Conservation (phyloP, 2,888 invertebrate genomes). For the Stenolophus ochropezus region DNA sequence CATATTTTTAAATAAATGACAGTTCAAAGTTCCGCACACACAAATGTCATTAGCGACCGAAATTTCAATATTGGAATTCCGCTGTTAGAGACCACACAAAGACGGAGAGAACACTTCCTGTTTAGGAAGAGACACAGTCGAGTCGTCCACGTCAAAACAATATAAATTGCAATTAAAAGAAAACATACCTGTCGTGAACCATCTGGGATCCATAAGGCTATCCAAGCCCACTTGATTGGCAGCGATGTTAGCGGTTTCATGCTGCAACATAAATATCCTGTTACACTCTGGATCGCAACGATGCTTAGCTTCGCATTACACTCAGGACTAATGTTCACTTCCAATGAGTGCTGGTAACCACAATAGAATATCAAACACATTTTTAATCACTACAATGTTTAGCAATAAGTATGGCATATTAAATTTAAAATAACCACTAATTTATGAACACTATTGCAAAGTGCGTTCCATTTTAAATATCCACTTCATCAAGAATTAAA, state of each 20-base stretch:
- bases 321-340: background rate
- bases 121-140: slow-evolving; percentile 23
- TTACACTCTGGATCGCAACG: background rate
- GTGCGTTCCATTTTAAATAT: too few species aligned
- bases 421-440: too few species aligned
- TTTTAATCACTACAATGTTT: too few species aligned
- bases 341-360: background rate
- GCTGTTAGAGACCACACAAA: slow-evolving; percentile 44
- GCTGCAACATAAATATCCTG: slow-evolving; percentile 32
- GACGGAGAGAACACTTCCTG: slow-evolving; percentile 40
- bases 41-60: slow-evolving; percentile 7
- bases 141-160: slow-evolving; percentile 43
- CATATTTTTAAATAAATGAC: slow-evolving; percentile 42
- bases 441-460: too few species aligned
- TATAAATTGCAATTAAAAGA: slow-evolving; percentile 54
- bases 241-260: background rate
- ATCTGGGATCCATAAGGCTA: slow-evolving; percentile 33
- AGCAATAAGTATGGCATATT: too few species aligned
- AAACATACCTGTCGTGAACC: slow-evolving; percentile 29
- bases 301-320: background rate
- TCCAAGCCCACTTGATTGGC: slow-evolving; percentile 10
- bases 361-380: background rate
- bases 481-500: too few species aligned
- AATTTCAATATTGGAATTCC: slow-evolving; percentile 35
- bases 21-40: slow-evolving; percentile 31